Base-by-base conservation (phyloP, 2,797 vertebrate species). In the Muraenolepis orangiensis region DNA sequence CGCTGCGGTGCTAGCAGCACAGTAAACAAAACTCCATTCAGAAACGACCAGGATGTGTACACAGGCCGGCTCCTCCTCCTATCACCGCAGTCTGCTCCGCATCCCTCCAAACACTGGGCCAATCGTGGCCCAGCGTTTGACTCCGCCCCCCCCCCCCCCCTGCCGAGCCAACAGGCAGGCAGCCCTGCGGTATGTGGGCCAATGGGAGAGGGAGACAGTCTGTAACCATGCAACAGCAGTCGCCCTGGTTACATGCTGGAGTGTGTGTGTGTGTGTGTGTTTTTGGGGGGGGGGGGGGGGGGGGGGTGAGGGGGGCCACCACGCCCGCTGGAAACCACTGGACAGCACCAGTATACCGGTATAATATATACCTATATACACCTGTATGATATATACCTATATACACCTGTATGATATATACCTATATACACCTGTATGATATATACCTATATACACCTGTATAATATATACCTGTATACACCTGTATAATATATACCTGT, bases 151-250 rank as follows among this genome's bases (percentile, higher is more conserved):
- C 66, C 76, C 0, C 81, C 72, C 69, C 82, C 72, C 69, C 68
- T 6, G 16, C 66, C 76, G 0, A 31, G 81, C 93, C 91, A 93
- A 93, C 90, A 74, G 67, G 64, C 6, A 72, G 61, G 46, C 70
- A 14, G 78, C 84, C 76, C 69, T 38, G 80, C 77, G n/a, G 79
- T 66, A 30, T 31, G n/a, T 12, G 64, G 88, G 87, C 94, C 85
- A 94, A 92, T 92, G 69, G 85, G 28, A 1, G 77, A 36, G 80
- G 69, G 72, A 80, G 66, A 11, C 78, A 69, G 88, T 38, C 87
- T 94, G 94, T 94, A 94, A 94, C 94, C 91, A 94, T 93, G 94
- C 93, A 91, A 93, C 92, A 87, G 89, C 83, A 92, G 89, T 83
- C 87, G 86, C 76, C 80, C 81, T 76, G 71, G 70, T 76, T 71